Conservation (phyloP, 2,113 vertebrate species). For the Pteropus alecto region DNA sequence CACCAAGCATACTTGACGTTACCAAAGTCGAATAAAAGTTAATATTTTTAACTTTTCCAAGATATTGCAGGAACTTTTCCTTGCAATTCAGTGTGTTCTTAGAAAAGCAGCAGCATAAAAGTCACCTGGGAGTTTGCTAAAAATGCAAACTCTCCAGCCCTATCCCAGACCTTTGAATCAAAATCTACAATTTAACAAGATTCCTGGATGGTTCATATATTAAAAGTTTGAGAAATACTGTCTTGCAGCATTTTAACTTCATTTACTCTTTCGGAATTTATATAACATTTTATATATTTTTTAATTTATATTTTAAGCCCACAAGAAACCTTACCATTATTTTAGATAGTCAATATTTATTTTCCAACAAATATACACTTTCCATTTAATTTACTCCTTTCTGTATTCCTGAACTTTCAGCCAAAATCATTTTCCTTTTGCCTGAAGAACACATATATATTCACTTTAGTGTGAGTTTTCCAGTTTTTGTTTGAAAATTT, state of each 20-base stretch:
- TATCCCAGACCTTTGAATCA: not conserved
- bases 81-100: not conserved
- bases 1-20: not conserved
- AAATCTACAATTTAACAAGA: not conserved
- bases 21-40: not conserved
- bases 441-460: not conserved
- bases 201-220: not conserved
- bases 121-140: not conserved
- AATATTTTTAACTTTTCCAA: not conserved
- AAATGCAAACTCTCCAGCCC: not conserved
- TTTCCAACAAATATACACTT: not conserved
- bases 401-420: not conserved
- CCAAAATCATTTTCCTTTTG: not conserved
- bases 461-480: not conserved
- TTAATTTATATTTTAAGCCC: not conserved
- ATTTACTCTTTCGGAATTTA: not conserved
- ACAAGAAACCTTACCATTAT: not conserved
- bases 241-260: not conserved
- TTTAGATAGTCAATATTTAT: not conserved
- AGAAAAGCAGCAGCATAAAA: not conserved
- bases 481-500: not conserved
- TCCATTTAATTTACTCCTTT: not conserved
- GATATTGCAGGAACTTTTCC: not conserved
- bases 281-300: not conserved
- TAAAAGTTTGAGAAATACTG: not conserved